Base-by-base conservation (phyloP, 2,797 vertebrate genomes). In the Alauda arvensis region DNA sequence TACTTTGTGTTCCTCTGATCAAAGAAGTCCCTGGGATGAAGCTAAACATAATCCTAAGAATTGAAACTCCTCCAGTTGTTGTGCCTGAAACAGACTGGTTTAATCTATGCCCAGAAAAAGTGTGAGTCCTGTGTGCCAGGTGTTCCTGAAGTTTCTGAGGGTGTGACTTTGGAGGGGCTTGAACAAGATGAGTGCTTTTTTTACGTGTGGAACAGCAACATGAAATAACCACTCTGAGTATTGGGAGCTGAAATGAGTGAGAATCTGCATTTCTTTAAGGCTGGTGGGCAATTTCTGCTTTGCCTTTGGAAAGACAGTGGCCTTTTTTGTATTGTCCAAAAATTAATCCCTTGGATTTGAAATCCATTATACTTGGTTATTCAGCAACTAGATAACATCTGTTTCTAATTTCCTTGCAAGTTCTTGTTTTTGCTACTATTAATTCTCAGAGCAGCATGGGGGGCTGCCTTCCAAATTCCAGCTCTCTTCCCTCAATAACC, bases 381-480 rank as follows among this genome's bases (percentile, higher is more conserved):
- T 79, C 46, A 52, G 46, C 14, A 2, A 1, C 59, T 72, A 18
- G 74, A 26, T 42, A 84, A 77, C 83, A 85, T 89, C 91, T 92
- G 83, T 68, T 88, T 70, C 86, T 71, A 2, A 57, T 83, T 85
- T 68, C 76, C 76, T 75, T 82, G 46, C 33, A 17, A 65, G 37
- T 66, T 69, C 79, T 49, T 71, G 72, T 0, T 61, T 79, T 86
- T 68, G 24, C 25, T 81, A 0, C 33, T 2, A 2, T 77, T 71
- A 33, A 19, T 76, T 84, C 39, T 57, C 25, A 25, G 72, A 63
- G 63, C 45, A 71, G 15, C 12, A 0, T 3, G 48, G 28, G 48
- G 29, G 70, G 11, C 66, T 53, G 33, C 25, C 26, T 17, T 68
- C 34, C 59, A 9, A 40, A 46, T 67, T 81, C 11, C 56, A 66